Conservation (phyloP, 2,888 invertebrate species). For the Nymphalis polychloros region DNA sequence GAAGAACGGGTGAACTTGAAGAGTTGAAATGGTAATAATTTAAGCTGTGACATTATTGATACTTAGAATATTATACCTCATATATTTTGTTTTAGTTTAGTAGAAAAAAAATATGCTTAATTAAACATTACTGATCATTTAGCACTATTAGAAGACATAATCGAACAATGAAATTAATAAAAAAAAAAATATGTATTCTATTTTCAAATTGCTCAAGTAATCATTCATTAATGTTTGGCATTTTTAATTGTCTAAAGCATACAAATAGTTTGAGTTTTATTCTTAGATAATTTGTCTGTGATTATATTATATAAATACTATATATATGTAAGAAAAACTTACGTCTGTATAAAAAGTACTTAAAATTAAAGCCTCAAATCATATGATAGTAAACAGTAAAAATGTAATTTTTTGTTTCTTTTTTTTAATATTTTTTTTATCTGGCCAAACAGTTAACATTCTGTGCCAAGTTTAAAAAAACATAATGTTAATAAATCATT, state of each 20-base stretch:
- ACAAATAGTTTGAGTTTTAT: not conserved
- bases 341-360: not conserved
- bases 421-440: not conserved
- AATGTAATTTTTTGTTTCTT: not conserved
- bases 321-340: not conserved
- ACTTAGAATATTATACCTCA: constrained; percentile 19
- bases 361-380: not conserved
- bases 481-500: not conserved
- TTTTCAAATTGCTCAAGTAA: constrained; percentile 12
- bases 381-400: not conserved
- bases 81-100: not conserved
- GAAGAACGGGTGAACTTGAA: constrained; percentile 1
- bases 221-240: not conserved
- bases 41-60: constrained; percentile 19
- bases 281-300: constrained; percentile 21
- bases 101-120: not conserved
- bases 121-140: not conserved
- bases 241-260: not conserved
- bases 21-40: not conserved
- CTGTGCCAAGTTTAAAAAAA: too few relatives aligned
- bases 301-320: constrained; percentile 11
- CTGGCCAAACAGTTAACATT: too few relatives aligned
- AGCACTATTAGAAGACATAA: not conserved
- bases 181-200: not conserved
- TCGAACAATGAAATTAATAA: not conserved